Conservation (phyloP, 2,113 vertebrate species). For the Corythornis cristatus region DNA sequence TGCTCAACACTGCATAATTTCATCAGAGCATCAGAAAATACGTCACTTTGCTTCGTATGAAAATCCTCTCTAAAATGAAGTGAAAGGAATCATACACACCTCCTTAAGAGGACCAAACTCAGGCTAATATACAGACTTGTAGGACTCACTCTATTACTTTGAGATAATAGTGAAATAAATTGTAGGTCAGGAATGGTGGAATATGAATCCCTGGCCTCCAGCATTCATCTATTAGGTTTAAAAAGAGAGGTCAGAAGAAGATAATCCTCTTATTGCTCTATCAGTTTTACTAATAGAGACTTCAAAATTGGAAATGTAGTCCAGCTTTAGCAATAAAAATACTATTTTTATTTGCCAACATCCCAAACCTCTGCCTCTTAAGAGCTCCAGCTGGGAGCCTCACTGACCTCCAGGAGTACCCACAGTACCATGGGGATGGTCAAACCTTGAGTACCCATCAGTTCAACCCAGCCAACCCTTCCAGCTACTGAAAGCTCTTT, state of each 20-base stretch:
- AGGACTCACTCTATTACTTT: not conserved
- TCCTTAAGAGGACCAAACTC: not conserved
- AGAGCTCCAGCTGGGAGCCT: not conserved
- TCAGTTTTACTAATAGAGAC: not conserved
- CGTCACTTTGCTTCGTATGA: not conserved
- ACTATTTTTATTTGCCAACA: not conserved
- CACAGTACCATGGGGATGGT: not conserved
- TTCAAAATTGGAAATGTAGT: not conserved
- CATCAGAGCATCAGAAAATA: not conserved
- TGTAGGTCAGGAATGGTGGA: not conserved
- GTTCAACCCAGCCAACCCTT: not conserved
- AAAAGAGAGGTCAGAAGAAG: not conserved
- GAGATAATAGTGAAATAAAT: conserved; percentile 5
- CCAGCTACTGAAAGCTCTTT: fast-evolving
- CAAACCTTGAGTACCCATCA: not conserved
- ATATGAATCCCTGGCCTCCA: not conserved
- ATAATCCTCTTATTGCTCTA: conserved; percentile 33
- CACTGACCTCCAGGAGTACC: not conserved
- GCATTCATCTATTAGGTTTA: not conserved
- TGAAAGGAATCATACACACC: not conserved
- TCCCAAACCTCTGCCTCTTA: not conserved
- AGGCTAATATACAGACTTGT: not conserved
- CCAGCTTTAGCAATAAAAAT: not conserved
- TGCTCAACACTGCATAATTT: not conserved
- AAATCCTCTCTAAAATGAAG: not conserved